Conservation (phyloP, 1,140 invertebrate species). For the Phortica variegata region DNA sequence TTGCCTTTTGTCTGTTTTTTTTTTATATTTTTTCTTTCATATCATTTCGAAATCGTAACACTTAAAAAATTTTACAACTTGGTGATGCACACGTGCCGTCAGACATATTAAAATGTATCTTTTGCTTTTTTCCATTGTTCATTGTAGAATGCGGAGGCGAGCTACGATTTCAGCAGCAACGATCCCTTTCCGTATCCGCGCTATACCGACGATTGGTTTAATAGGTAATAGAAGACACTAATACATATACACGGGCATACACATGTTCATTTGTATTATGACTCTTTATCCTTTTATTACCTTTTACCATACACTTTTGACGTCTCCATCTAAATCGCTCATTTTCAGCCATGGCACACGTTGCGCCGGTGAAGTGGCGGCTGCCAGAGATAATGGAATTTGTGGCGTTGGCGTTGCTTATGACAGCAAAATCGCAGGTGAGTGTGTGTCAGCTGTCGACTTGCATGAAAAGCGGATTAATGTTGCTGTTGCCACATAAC, state of each 20-base stretch:
- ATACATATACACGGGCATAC: too few relatives aligned
- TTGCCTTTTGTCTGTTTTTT: too few relatives aligned
- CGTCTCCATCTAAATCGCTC: neutral
- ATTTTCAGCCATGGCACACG: slow-evolving; percentile 84
- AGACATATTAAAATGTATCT: neutral
- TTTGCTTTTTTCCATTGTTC: slow-evolving; percentile 1
- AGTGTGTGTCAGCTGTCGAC: slow-evolving; percentile 41
- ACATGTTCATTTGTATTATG: slow-evolving; percentile 3
- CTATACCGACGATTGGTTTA: slow-evolving; percentile 98
- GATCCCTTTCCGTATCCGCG: slow-evolving; percentile 96
- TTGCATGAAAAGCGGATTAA: neutral
- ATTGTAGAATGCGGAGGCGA: slow-evolving; percentile 90
- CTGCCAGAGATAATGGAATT: slow-evolving; percentile 92
- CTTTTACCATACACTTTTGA: slow-evolving; percentile 2
- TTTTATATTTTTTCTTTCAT: neutral
- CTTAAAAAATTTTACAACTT: too few relatives aligned
- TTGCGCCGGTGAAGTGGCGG: slow-evolving; percentile 95
- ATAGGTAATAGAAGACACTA: slow-evolving; percentile 70
- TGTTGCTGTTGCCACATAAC: too few relatives aligned
- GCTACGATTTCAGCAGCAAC: slow-evolving; percentile 98
- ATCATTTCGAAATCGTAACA: neutral
- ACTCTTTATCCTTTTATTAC: slow-evolving; percentile 2
- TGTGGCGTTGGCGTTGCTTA: slow-evolving; percentile 99
- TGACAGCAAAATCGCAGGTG: slow-evolving; percentile 94
- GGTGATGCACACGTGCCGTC: neutral